Evolutionary conservation across 2,113 vertebrate genomes (phyloP).

Genomic region (Cephalopholis sonnerati): DNA sequence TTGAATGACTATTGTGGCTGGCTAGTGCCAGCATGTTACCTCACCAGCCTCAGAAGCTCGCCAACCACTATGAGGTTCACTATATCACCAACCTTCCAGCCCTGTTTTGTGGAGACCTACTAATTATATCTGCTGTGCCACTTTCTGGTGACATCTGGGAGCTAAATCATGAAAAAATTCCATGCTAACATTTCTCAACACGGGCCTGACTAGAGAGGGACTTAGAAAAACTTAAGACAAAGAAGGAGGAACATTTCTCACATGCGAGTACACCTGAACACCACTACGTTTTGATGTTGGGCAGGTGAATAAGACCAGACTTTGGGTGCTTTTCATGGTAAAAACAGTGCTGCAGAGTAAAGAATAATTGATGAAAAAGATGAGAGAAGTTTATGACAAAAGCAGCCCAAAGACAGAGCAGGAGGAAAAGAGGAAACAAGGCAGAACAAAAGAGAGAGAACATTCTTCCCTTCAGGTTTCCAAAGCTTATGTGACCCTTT

Average conservation of each 20-base stretch:
- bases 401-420: conserved; percentile 29
- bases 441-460: conserved; percentile 34
- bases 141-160: neutral
- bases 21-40: neutral
- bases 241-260: no score
- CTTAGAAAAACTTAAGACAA: no score
- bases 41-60: neutral
- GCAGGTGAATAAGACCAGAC: conserved; percentile 16
- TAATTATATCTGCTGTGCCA: neutral
- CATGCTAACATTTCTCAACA: neutral
- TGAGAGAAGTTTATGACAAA: conserved; percentile 31
- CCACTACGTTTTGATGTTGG: neutral
- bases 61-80: neutral
- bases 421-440: conserved; percentile 22
- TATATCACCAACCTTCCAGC: neutral
- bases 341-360: neutral
- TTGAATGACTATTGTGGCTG: no score
- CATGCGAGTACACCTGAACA: neutral
- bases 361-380: conserved; percentile 34
- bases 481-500: conserved; percentile 57
- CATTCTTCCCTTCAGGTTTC: conserved; percentile 59
- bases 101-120: neutral
- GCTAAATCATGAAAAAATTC: neutral
- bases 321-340: neutral
- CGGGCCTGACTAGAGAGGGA: no score